Evolutionary conservation across 2,888 invertebrate genomes (phyloP).

Genomic region (Xestoiulus laeticollis): DNA sequence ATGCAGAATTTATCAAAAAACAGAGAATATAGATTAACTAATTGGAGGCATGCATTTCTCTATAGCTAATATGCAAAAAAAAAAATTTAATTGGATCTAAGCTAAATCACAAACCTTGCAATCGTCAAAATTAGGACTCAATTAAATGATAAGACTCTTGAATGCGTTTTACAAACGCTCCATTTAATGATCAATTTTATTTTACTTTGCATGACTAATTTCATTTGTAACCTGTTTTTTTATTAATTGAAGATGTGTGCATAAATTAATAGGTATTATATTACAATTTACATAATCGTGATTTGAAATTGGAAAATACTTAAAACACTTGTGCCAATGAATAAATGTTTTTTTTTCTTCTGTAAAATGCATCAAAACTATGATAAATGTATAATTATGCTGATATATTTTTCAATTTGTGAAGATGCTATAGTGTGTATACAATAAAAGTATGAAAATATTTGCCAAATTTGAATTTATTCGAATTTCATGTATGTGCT

Average conservation of each 20-base stretch:
- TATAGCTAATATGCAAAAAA: background rate
- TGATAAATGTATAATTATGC: no score
- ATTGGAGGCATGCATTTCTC: background rate
- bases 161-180: background rate
- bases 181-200: background rate
- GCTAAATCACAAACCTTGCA: background rate
- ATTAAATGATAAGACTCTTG: slow-evolving; percentile 22
- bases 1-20: background rate
- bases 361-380: no score
- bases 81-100: slow-evolving; percentile 12
- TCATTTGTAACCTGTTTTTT: background rate
- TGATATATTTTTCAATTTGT: no score
- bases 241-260: background rate
- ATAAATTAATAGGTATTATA: background rate
- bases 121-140: slow-evolving; percentile 17
- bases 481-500: no score
- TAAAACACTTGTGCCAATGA: no score
- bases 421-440: no score
- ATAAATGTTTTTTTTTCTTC: no score
- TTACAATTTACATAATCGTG: background rate
- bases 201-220: background rate
- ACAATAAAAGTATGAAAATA: no score
- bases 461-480: no score
- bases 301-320: background rate
- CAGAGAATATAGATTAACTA: background rate